Base-by-base conservation (phyloP, 2,797 vertebrate genomes). In the Parotocinclus haroldoi region DNA sequence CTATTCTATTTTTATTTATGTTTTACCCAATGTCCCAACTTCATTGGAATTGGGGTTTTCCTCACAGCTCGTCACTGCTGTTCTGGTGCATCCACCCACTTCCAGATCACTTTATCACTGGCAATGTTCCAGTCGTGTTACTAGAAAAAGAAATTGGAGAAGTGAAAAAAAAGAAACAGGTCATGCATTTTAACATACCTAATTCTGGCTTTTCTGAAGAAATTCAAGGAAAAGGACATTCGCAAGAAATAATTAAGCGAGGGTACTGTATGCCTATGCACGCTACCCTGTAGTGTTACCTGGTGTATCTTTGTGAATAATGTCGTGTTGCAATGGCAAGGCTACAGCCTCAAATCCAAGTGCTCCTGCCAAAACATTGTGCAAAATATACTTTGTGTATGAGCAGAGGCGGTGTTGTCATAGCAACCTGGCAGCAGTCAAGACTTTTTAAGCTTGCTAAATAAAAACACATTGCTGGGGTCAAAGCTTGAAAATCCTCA, bases 381-480 rank as follows among this genome's bases (percentile, higher is more conserved):
- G 13, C 39, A 40, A 40, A 40, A 42, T 11, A 39, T 7, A 36
- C 39, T 1, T 11, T 37, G 13, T 51, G 14, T 54, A 37, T 16
- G 10, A 48, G 51, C 17, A 51, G 16, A 59, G 10, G 10, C 40
- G 40, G 50, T n/a, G 69, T 60, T 71, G 69, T 49, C 56, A 66
- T 71, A 49, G 69, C 44, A 71, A 66, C 63, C 16, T 60, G 56
- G 14, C 54, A 51, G 10, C n/a, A 51, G 38, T 0, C 3, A 36
- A 46, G 45, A 18, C n/a, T 65, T 54, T 55, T 37, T 44, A 7
- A 13, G 13, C 14, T 64, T n/a, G 27, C 17, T 58, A 37, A 71
- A 54, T 50, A 53, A 54, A 64, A 63, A 53, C 55, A 58, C 51
- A 53, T 37, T 45, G 55, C 49, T 52, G 36, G 61, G 48, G 61